Conservation (phyloP, 2,888 invertebrate genomes). For the Acrobasis repandana region DNA sequence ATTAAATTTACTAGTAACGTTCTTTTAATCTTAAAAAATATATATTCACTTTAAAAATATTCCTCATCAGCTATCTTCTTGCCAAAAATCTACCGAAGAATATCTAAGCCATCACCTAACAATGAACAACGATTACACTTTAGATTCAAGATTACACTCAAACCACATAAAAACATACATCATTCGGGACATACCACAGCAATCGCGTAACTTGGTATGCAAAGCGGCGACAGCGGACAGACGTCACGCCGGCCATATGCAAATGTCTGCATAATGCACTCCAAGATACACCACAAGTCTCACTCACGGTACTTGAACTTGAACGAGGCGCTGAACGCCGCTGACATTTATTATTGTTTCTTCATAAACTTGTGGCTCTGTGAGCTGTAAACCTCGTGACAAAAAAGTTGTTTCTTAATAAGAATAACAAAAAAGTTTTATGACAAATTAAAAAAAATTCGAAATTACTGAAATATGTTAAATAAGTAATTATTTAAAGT, state of each 20-base stretch:
- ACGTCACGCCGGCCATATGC: conserved; percentile 55
- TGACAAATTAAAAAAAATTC: too few relatives aligned
- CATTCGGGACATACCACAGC: conserved; percentile 32
- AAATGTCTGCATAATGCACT: conserved; percentile 53
- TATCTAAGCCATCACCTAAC: background rate
- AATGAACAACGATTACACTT: background rate
- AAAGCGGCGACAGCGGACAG: conserved; percentile 50
- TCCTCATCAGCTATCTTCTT: too few relatives aligned
- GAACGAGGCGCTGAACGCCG: conserved; percentile 51
- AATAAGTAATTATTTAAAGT: too few relatives aligned
- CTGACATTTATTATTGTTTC: conserved; percentile 38
- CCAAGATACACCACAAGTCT: conserved; percentile 31
- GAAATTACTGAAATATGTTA: too few relatives aligned
- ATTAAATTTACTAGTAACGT: too few relatives aligned
- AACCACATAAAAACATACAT: conserved; percentile 5
- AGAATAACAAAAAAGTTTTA: too few relatives aligned
- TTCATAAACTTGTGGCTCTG: too few relatives aligned
- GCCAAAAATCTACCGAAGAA: background rate
- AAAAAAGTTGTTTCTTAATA: too few relatives aligned
- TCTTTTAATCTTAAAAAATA: too few relatives aligned
- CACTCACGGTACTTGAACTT: conserved; percentile 70
- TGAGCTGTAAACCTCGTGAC: too few relatives aligned
- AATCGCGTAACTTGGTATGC: conserved; percentile 39
- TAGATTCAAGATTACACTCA: background rate
- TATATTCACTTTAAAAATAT: too few relatives aligned